These are phyloP conservation scores for Hassar affinis DNA, from an alignment of 2,113 vertebrate genomes.

Conservation along the genomic window DNA sequence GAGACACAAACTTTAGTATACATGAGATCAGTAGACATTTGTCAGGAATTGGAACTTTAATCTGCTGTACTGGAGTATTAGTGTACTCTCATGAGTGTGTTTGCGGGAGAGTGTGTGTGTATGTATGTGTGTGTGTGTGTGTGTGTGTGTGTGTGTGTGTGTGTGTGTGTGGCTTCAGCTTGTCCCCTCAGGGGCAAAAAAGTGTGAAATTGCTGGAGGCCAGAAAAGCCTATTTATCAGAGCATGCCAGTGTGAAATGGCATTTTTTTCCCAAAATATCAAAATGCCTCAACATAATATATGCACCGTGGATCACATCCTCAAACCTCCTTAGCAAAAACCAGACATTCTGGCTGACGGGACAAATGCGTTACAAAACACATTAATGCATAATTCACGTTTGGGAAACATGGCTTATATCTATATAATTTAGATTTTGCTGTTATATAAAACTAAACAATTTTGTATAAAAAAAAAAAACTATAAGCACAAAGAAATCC, in stretches of 20 bases:
- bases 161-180: constrained; percentile 49
- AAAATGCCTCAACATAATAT: constrained; percentile 82
- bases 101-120: constrained; percentile 57
- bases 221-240: constrained; percentile 81
- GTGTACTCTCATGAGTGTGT: constrained; percentile 67
- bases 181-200: constrained; percentile 69
- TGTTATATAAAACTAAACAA: neutral
- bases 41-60: constrained; percentile 65
- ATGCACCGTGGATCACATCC: constrained; percentile 68
- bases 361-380: constrained; percentile 32
- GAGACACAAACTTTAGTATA: constrained; percentile 38
- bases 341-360: constrained; percentile 4
- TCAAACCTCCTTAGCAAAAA: constrained; percentile 60
- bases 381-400: neutral
- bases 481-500: neutral
- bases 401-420: neutral
- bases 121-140: constrained; percentile 54
- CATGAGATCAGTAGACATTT: constrained; percentile 54
- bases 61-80: constrained; percentile 77
- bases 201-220: constrained; percentile 78
- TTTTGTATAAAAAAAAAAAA: neutral
- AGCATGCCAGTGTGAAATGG: constrained; percentile 81
- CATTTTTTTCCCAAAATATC: constrained; percentile 69
- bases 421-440: neutral
- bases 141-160: constrained; percentile 57